Conservation (phyloP, 2,888 invertebrate species). For the Drosophila demipolita region DNA sequence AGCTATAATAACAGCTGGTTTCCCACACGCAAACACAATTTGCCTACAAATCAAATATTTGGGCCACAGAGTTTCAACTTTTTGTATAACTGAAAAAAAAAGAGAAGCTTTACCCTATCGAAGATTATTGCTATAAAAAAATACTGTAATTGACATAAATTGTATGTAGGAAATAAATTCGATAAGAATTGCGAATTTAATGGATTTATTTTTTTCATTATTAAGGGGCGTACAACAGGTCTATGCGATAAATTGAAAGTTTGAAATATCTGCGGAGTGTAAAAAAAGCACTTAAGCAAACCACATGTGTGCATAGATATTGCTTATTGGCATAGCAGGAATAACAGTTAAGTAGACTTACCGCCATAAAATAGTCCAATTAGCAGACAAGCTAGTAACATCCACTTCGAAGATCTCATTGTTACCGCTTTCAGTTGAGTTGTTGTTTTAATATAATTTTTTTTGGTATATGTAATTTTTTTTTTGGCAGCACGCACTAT, state of each 20-base stretch:
- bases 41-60: background rate
- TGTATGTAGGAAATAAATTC: background rate
- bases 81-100: background rate
- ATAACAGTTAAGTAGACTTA: conserved; percentile 47
- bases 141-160: background rate
- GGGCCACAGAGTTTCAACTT: background rate
- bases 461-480: conserved; percentile 3
- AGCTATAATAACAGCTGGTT: background rate
- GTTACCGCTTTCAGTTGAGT: conserved; percentile 31
- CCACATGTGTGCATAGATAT: conserved; percentile 18
- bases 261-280: background rate
- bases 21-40: background rate
- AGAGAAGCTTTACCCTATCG: background rate
- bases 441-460: conserved; percentile 8
- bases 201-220: background rate
- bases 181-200: background rate
- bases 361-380: conserved; percentile 61
- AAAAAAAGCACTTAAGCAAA: conserved; percentile 36
- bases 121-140: background rate
- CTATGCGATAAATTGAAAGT: background rate
- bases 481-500: conserved; percentile 46
- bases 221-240: conserved; percentile 25
- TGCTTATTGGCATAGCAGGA: background rate
- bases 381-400: conserved; percentile 61
- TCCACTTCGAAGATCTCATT: conserved; percentile 61